Conservation (phyloP, 2,797 vertebrate genomes). For the Gymnopithys bicolor region DNA sequence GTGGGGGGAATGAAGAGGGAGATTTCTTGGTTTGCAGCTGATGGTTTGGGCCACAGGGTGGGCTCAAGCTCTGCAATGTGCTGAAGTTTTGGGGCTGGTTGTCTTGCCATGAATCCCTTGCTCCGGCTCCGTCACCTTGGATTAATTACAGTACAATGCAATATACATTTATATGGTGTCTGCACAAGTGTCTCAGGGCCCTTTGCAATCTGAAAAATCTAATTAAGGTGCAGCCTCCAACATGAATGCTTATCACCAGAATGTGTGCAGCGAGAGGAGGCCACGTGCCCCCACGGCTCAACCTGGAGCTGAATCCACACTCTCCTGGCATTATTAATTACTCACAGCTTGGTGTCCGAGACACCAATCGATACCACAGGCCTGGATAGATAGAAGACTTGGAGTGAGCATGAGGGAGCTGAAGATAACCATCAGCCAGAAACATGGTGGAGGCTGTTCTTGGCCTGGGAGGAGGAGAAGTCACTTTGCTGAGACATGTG, state of each 20-base stretch:
- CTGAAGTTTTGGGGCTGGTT: not conserved
- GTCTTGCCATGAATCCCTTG: not conserved
- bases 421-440: conserved; percentile 32
- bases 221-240: conserved; percentile 70
- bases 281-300: not conserved
- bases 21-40: not conserved
- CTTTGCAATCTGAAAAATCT: conserved; percentile 57
- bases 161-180: conserved; percentile 57
- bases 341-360: conserved; percentile 27
- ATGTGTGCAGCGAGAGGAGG: conserved; percentile 13
- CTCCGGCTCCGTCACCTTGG: conserved; percentile 22
- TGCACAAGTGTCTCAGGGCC: conserved; percentile 49
- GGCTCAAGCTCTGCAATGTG: fast-evolving
- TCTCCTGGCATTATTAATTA: conserved; percentile 70
- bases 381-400: conserved; percentile 21
- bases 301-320: conserved; percentile 39
- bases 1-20: not conserved
- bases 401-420: not conserved
- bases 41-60: fast-evolving
- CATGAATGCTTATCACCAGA: conserved; percentile 60
- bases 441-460: not conserved
- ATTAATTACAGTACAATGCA: conserved; percentile 70
- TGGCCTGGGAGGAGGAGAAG: not conserved
- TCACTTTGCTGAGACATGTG: not conserved
- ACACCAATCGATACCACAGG: conserved; percentile 46